phyloP scores from a whole-genome alignment of 2,888 invertebrate species.

The Chymomyza amoena region DNA sequence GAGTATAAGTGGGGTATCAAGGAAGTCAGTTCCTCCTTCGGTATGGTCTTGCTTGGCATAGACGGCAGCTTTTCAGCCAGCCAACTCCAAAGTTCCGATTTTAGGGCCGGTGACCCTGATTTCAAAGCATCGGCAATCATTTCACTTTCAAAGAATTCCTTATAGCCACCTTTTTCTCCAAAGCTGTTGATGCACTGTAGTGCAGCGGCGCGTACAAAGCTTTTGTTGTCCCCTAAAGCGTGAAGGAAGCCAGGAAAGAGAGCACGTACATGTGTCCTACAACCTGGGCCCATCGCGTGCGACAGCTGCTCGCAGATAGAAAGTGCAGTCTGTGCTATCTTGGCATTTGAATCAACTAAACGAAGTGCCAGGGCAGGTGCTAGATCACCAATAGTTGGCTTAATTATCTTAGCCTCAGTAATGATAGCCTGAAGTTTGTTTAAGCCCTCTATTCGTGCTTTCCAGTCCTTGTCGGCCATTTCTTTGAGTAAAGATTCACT shows the following conservation, averaged over 20 bases:
- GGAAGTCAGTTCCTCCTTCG: constrained; percentile 88
- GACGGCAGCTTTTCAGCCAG: constrained; percentile 88
- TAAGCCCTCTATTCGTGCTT: constrained; percentile 82
- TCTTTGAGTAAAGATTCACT: constrained; percentile 89
- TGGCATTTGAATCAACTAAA: constrained; percentile 93
- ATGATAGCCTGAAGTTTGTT: constrained; percentile 78
- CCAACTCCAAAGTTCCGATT: constrained; percentile 92
- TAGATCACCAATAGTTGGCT: constrained; percentile 90
- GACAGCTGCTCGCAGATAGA: constrained; percentile 91
- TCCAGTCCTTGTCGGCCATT: constrained; percentile 95
- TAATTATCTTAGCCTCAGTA: constrained; percentile 88
- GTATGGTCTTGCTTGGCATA: constrained; percentile 84
- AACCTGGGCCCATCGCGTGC: constrained; percentile 89
- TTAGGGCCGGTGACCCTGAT: constrained; percentile 89
- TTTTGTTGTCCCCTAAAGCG: constrained; percentile 87
- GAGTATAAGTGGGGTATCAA: constrained; percentile 89
- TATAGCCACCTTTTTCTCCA: constrained; percentile 89
- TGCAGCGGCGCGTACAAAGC: constrained; percentile 89
- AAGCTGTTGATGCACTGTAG: constrained; percentile 91
- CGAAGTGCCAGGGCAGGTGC: constrained; percentile 88
- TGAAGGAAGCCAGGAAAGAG: constrained; percentile 93
- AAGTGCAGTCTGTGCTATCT: constrained; percentile 90
- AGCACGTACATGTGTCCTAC: constrained; percentile 87
- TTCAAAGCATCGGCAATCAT: constrained; percentile 93
- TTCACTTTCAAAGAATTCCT: constrained; percentile 91